Conservation (phyloP, 2,797 vertebrate species). For the Champsocephalus esox region DNA sequence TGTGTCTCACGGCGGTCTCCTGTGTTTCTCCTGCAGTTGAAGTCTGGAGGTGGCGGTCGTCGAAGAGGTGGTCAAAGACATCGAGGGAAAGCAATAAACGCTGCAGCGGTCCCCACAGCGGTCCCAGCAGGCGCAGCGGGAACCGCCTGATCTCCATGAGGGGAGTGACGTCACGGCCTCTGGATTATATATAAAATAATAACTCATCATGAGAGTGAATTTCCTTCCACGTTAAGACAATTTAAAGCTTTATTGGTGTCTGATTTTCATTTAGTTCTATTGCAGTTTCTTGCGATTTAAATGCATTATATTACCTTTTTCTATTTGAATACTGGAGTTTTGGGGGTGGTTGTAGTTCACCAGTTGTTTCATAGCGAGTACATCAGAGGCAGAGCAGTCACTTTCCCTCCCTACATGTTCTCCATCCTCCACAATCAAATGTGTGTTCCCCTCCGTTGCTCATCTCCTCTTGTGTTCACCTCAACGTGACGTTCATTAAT, state of each 20-base stretch:
- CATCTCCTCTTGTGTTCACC: background rate
- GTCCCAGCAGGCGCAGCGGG: constrained; percentile 71
- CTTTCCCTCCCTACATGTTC: constrained; percentile 18
- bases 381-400: constrained; percentile 39
- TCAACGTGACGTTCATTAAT: background rate
- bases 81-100: constrained; percentile 74
- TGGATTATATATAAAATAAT: constrained; percentile 16
- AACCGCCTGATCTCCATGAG: constrained; percentile 50
- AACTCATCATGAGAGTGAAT: background rate
- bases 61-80: constrained; percentile 83
- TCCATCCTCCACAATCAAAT: too few relatives aligned
- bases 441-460: background rate
- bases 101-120: constrained; percentile 17
- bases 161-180: constrained; percentile 26
- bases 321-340: background rate
- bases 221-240: background rate
- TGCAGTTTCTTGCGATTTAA: constrained; percentile 1
- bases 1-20: constrained; percentile 6
- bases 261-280: constrained; percentile 22
- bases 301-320: background rate
- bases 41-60: constrained; percentile 76
- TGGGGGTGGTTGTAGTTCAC: background rate
- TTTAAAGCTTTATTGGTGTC: constrained; percentile 19
- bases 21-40: constrained; percentile 68
- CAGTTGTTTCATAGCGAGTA: background rate